Percentiles rank a stretch among this genome's conserved stretches.
phyloP scores from a whole-genome alignment of 2,888 invertebrate genomes.

The Anarsia innoxiella region DNA sequence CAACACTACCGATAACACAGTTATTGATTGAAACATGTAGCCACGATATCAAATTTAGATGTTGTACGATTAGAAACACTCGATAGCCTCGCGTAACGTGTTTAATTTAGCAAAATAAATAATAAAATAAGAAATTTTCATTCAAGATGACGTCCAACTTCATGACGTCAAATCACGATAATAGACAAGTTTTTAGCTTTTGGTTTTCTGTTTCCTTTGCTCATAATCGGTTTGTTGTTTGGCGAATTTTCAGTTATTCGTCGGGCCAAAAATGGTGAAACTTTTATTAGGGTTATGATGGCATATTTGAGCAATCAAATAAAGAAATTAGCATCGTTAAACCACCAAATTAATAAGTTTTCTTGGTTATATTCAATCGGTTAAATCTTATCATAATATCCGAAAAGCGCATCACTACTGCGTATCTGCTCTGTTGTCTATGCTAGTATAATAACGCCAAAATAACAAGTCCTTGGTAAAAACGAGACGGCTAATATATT shows the following conservation, averaged over 20 bases:
- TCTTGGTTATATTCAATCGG: no score
- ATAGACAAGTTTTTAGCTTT: conserved; percentile 45
- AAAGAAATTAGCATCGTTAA: no score
- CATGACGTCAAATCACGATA: conserved; percentile 65
- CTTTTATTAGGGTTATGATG: no score
- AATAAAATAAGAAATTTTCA: conserved; percentile 55
- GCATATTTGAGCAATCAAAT: no score
- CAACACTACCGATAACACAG: conserved; percentile 32
- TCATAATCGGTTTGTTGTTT: no score
- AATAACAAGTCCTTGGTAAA: no score
- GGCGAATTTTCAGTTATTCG: no score
- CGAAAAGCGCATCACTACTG: neutral
- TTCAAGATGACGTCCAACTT: conserved; percentile 69
- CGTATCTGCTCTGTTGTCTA: conserved; percentile 26
- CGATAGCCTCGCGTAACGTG: conserved; percentile 32
- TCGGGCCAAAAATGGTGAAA: no score
- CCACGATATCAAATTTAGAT: conserved; percentile 30
- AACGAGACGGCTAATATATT: no score
- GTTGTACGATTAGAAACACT: conserved; percentile 28
- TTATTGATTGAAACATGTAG: conserved; percentile 29
- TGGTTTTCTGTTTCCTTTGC: conserved; percentile 1
- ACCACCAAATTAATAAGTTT: no score
- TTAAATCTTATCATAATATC: no score
- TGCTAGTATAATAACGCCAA: conserved; percentile 19
- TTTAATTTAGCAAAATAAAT: conserved; percentile 54